phyloP scores from a whole-genome alignment of 2,797 vertebrate species.

The Molossus molossus region DNA sequence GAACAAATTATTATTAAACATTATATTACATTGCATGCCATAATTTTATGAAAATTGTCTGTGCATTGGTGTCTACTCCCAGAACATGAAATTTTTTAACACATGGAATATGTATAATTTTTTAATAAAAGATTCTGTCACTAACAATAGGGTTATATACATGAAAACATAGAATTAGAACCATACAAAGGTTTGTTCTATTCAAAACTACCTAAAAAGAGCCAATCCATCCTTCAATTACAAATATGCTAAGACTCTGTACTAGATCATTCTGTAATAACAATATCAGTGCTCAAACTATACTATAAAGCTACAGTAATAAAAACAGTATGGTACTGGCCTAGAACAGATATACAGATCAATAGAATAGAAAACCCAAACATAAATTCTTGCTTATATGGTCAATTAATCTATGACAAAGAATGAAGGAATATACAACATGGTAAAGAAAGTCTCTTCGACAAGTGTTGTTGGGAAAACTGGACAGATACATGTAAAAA shows the following conservation, averaged over 20 bases:
- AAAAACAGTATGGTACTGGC: not conserved
- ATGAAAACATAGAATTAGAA: not conserved
- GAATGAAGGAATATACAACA: not conserved
- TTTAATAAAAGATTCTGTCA: constrained; percentile 13
- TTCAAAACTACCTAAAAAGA: constrained; percentile 41
- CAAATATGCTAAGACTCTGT: not conserved
- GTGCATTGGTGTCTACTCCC: not conserved
- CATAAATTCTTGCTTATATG: not conserved
- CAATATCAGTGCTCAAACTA: not conserved
- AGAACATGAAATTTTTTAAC: constrained; percentile 40
- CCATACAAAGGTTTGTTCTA: not conserved
- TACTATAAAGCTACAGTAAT: not conserved
- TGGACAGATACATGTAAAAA: not conserved
- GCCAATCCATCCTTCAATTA: not conserved
- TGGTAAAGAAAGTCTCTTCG: not conserved
- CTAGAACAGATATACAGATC: not conserved
- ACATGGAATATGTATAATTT: not conserved
- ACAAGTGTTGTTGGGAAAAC: not conserved
- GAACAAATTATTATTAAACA: not conserved
- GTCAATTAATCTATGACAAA: not conserved
- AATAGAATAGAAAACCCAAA: not conserved
- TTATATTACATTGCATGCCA: not conserved
- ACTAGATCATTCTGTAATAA: not conserved
- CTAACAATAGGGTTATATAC: not conserved
- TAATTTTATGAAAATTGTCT: not conserved